Percentiles rank a stretch among this genome's conserved stretches.
These are phyloP conservation scores for Scrobipalpa costella DNA, from an alignment of 2,888 invertebrate genomes.

Conservation along the genomic window DNA sequence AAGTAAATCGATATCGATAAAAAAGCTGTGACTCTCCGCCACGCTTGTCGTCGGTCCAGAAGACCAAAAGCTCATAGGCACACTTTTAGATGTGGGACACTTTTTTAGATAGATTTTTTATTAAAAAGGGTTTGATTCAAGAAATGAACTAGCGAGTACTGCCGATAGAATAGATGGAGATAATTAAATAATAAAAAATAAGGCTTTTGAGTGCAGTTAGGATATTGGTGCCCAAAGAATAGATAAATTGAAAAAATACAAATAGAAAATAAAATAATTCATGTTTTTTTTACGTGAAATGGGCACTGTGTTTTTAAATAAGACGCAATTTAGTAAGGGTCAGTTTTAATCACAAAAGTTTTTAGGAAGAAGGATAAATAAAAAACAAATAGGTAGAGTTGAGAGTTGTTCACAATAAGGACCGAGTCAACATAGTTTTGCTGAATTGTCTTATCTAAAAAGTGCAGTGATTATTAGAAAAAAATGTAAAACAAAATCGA, in stretches of 20 bases:
- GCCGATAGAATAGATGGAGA: slow-evolving; percentile 55
- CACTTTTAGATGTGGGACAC: slow-evolving; percentile 69
- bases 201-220: slow-evolving; percentile 9
- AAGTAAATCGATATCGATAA: slow-evolving; percentile 36
- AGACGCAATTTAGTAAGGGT: neutral
- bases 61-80: slow-evolving; percentile 72
- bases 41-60: slow-evolving; percentile 65
- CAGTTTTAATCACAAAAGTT: no score
- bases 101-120: slow-evolving; percentile 56
- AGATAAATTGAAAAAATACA: neutral
- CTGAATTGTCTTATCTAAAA: no score
- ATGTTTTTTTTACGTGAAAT: neutral
- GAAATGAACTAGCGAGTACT: slow-evolving; percentile 65
- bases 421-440: no score
- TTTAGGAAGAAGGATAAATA: no score
- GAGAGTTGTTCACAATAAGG: no score
- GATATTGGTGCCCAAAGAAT: neutral
- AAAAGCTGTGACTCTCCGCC: slow-evolving; percentile 42
- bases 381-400: no score
- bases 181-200: slow-evolving; percentile 40
- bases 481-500: no score
- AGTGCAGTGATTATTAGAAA: no score
- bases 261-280: no score
- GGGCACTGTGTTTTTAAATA: neutral
- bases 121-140: slow-evolving; percentile 38